Percentiles rank a stretch among this genome's conserved stretches.
Conservation (phyloP, 2,113 vertebrate species). For the Syrrhaptes paradoxus region DNA sequence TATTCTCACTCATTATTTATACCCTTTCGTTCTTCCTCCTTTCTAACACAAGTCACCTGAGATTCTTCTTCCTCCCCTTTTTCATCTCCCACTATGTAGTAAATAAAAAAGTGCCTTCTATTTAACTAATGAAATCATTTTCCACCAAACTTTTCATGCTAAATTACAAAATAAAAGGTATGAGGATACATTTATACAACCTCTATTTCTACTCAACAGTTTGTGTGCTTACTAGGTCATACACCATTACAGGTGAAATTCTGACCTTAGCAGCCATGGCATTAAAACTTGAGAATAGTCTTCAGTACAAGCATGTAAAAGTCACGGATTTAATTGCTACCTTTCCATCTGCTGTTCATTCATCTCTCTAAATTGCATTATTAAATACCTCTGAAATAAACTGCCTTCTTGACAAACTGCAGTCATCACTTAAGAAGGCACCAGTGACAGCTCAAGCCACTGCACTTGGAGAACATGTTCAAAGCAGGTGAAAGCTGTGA, state of each 20-base stretch:
- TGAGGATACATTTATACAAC: neutral
- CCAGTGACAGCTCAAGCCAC: neutral
- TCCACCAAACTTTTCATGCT: neutral
- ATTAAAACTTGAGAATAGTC: neutral
- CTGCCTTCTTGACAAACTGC: neutral
- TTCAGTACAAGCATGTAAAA: neutral
- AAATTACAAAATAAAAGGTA: neutral
- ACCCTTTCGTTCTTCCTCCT: neutral
- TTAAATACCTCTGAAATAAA: neutral
- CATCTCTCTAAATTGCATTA: neutral
- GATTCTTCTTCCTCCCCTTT: neutral
- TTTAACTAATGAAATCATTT: neutral
- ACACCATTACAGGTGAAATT: neutral
- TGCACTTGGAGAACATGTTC: too few relatives aligned
- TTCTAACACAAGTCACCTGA: neutral
- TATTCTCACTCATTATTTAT: neutral
- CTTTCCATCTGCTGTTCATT: neutral
- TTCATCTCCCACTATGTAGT: neutral
- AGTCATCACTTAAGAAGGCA: neutral
- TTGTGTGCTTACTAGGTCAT: neutral
- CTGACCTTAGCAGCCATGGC: neutral
- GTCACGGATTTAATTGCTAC: neutral
- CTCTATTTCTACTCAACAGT: neutral
- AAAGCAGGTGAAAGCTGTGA: neutral
- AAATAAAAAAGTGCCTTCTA: neutral